Conservation (phyloP, 2,797 vertebrate species). For the Poecilia velifera region DNA sequence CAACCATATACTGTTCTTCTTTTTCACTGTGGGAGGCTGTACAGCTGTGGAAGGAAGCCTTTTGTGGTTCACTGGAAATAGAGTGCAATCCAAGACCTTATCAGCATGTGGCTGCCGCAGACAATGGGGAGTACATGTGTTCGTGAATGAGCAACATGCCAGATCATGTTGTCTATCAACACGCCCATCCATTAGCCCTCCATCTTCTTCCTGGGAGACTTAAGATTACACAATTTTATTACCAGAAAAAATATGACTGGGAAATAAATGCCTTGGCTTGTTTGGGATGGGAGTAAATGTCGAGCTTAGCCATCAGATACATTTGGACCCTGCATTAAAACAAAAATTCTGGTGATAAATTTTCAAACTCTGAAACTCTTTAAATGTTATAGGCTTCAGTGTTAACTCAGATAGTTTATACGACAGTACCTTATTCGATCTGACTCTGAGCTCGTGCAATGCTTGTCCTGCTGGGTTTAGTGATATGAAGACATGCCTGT, state of each 20-base stretch:
- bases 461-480: conserved; percentile 42
- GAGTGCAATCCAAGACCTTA: conserved; percentile 64
- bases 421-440: conserved; percentile 28
- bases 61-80: conserved; percentile 65
- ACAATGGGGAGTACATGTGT: conserved; percentile 68
- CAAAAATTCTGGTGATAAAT: not conserved
- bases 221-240: conserved; percentile 18
- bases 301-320: conserved; percentile 6
- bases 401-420: conserved; percentile 22
- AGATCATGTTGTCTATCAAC: conserved; percentile 39
- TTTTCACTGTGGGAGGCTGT: conserved; percentile 66
- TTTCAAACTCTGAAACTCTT: conserved; percentile 20
- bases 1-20: conserved; percentile 54
- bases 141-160: conserved; percentile 41
- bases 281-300: conserved; percentile 6
- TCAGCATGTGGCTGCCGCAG: conserved; percentile 54
- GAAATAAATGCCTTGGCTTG: not conserved
- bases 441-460: conserved; percentile 20
- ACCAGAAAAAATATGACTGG: conserved; percentile 7
- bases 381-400: not conserved
- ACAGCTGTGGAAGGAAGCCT: conserved; percentile 54
- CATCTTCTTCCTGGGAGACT: conserved; percentile 20
- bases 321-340: conserved; percentile 7
- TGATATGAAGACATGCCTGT: conserved; percentile 49
- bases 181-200: conserved; percentile 2